Conservation (phyloP, 2,113 vertebrate genomes). For the Illadopsis cleaveri region DNA sequence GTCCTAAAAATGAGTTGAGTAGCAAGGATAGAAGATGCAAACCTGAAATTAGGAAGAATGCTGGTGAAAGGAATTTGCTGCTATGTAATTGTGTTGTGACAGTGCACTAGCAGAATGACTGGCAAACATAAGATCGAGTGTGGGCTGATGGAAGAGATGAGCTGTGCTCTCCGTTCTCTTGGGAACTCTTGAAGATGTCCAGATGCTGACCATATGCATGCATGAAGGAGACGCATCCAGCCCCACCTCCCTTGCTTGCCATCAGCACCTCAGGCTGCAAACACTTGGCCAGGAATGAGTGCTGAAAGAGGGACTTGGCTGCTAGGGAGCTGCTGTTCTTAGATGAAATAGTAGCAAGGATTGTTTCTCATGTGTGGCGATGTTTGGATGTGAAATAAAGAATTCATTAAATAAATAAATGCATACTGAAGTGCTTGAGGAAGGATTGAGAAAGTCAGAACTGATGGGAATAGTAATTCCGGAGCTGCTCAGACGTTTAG, state of each 20-base stretch:
- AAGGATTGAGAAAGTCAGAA: background rate
- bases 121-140: background rate
- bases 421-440: background rate
- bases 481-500: background rate
- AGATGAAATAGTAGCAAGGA: background rate
- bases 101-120: background rate
- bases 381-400: background rate
- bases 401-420: background rate
- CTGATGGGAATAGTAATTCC: background rate
- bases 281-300: background rate
- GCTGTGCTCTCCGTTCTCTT: background rate
- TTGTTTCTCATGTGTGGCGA: background rate
- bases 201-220: background rate
- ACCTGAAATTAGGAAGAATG: background rate
- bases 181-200: background rate
- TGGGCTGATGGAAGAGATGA: background rate
- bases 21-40: background rate
- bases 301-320: background rate
- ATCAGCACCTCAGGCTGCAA: background rate
- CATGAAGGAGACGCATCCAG: background rate
- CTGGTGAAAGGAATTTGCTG: background rate
- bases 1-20: background rate
- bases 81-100: accelerated
- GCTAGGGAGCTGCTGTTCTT: background rate
- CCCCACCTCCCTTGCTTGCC: background rate